Evolutionary conservation across 1,140 invertebrate species (phyloP), one percentile per base, ranked within the genome.

Genomic region (Hirudo medicinalis): DNA sequence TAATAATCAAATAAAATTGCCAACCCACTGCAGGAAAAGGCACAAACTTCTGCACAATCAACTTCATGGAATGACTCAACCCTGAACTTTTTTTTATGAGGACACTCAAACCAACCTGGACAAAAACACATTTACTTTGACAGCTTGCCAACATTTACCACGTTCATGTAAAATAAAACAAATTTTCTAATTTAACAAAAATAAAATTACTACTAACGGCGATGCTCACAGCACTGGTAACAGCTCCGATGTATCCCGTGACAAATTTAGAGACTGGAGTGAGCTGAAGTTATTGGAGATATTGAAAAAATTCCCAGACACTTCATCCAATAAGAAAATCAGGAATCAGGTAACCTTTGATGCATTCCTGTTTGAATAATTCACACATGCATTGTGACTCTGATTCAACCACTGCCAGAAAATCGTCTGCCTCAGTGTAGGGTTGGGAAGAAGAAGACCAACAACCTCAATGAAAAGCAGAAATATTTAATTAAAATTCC

Each of bases 401-500:
- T 84, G 84, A 75, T 85, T 85, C 19, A 84, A 73, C 84, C 83
- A 85, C 73, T 85, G 84, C 84, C 84, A 85, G 73, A 85, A 84
- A 13, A 85, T 77, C 6, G 82, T 78, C 19, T 77, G 76, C 22
- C 66, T 70, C 63, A 83, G 77, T 15, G 78, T 80, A 4, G 81
- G 83, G 74, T 84, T 84, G 0, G 84, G 84, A 27, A 85, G 76
- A n/a, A 85, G 74, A 73, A 85, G 75, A 54, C 84, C 84, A 15
- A 82, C 81, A 27, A 83, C 82, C 83, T 84, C 73, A 36, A 76
- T 72, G 29, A 40, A 32, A 66, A 63, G 72, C 55, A 54, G 49
- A 11, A 22, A 2, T 49, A 49, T 15, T 49, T 49, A 49, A 49
- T 49, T 49, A 49, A 5, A 15, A 40, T 40, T 40, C 11, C 40